Percentiles rank a stretch among this genome's conserved stretches.
These are phyloP conservation scores for Pluvianellus socialis DNA, from an alignment of 2,113 vertebrate genomes.

Conservation along the genomic window DNA sequence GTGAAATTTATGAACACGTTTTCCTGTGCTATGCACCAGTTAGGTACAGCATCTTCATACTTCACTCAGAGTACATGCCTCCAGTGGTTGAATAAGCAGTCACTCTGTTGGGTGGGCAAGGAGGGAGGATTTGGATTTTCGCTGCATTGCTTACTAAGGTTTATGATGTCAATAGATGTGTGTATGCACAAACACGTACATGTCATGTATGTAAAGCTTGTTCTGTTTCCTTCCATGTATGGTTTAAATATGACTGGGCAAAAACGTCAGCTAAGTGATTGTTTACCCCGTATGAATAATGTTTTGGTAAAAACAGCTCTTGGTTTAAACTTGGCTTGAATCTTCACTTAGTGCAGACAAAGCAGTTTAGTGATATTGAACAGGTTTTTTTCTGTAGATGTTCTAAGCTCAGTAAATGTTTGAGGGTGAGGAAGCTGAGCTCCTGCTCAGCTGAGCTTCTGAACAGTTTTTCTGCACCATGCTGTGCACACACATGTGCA, in stretches of 20 bases:
- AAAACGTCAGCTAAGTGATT: neutral
- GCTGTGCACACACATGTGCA: fast-evolving
- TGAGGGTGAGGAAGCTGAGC: neutral
- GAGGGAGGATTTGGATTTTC: neutral
- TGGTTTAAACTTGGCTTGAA: neutral
- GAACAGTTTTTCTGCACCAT: neutral
- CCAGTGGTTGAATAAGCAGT: neutral
- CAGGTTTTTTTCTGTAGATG: neutral
- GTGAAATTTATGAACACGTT: neutral
- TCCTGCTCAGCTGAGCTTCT: neutral
- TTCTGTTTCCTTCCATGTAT: neutral
- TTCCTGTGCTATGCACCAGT: neutral
- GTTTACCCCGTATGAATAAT: neutral
- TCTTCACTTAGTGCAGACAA: neutral
- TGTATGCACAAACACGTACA: neutral
- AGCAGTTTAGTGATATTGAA: no score
- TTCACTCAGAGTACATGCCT: fast-evolving
- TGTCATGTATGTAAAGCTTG: neutral
- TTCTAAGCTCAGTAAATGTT: neutral
- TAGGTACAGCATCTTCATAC: neutral
- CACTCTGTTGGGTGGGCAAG: neutral
- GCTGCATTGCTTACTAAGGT: neutral
- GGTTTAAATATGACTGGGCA: neutral
- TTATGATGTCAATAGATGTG: neutral
- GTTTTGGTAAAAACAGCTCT: neutral